Percentiles rank a stretch among this genome's conserved stretches.
Evolutionary conservation across 2,113 vertebrate genomes (phyloP).

Genomic region (Rostratula benghalensis): DNA sequence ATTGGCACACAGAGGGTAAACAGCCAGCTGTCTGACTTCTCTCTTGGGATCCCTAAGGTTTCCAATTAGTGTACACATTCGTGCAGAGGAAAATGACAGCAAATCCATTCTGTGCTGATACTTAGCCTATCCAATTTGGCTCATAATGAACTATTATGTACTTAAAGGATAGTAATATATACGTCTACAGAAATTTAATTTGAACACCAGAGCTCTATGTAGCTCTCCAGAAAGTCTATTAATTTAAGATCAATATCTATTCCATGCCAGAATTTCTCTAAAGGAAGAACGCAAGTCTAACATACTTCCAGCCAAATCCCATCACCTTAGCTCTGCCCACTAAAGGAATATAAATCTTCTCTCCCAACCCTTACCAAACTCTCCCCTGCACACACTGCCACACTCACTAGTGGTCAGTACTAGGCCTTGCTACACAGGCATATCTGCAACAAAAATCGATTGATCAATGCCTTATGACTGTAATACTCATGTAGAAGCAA

Average conservation of each 20-base stretch:
- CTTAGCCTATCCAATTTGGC: conserved; percentile 1
- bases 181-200: conserved; percentile 2
- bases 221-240: not conserved
- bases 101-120: conserved; percentile 5
- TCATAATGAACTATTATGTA: conserved; percentile 7
- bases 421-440: not conserved
- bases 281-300: not conserved
- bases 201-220: not conserved
- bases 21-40: not conserved
- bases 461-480: not conserved
- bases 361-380: not conserved
- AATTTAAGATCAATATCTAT: not conserved
- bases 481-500: not conserved
- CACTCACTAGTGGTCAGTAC: not conserved
- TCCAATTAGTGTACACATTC: not conserved
- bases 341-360: not conserved
- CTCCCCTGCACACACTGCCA: not conserved
- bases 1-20: not conserved
- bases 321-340: not conserved
- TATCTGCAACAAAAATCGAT: not conserved
- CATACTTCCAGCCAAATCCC: not conserved
- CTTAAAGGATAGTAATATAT: not conserved
- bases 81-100: not conserved
- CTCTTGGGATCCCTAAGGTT: not conserved
- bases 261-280: not conserved